Evolutionary conservation across 2,797 vertebrate genomes (phyloP).

Genomic region (Manis javanica): DNA sequence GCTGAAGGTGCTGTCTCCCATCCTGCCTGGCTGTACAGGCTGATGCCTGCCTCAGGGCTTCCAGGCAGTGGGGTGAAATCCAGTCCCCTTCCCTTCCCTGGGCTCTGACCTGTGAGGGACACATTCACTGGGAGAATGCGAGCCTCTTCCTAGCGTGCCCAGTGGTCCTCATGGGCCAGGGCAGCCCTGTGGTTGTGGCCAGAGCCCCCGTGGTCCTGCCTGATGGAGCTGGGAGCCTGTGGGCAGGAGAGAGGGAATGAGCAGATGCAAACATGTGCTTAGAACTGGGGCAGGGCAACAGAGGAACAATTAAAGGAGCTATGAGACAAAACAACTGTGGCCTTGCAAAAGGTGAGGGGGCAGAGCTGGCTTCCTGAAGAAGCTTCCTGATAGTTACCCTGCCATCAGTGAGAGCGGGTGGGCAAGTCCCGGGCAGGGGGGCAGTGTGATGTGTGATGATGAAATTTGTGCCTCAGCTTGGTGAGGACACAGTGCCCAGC

Average conservation of each 20-base stretch:
- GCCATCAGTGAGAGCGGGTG: not conserved
- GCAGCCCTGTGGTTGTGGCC: not conserved
- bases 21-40: not conserved
- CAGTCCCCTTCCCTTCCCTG: accelerated
- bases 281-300: not conserved
- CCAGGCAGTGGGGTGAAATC: not conserved
- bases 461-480: not conserved
- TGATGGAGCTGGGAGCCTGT: not conserved
- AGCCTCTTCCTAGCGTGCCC: not conserved
- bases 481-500: not conserved
- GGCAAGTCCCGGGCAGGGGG: not conserved
- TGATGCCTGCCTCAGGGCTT: not conserved
- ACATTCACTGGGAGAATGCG: not conserved
- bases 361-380: not conserved
- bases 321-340: not conserved
- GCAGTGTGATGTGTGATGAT: no score
- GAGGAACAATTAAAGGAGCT: not conserved
- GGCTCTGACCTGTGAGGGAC: not conserved
- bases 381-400: not conserved
- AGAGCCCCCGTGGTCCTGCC: not conserved
- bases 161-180: not conserved
- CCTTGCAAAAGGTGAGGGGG: not conserved
- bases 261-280: not conserved
- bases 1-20: not conserved
- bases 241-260: not conserved